Conservation (phyloP, 2,797 vertebrate genomes). For the Leucoraja ocellata region DNA sequence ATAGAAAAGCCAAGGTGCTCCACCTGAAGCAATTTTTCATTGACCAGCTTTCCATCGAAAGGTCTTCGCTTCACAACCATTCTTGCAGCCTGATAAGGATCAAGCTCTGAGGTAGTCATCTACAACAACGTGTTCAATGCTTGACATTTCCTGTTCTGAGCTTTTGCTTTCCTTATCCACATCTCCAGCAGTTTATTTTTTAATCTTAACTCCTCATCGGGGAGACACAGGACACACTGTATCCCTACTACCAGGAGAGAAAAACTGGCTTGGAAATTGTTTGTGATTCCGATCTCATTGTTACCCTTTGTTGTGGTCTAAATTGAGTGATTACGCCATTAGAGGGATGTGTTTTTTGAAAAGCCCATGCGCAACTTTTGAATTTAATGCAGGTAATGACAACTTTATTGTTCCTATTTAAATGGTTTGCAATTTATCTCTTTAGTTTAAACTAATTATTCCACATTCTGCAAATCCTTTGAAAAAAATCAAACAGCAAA, state of each 20-base stretch:
- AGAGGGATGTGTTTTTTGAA: constrained; percentile 39
- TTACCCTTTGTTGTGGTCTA: constrained; percentile 39
- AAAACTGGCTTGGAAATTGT: constrained; percentile 35
- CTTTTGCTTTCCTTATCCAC: constrained; percentile 31
- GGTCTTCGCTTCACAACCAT: neutral
- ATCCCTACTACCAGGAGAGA: constrained; percentile 26
- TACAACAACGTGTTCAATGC: constrained; percentile 35
- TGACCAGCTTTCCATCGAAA: constrained; percentile 21
- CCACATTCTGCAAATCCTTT: neutral
- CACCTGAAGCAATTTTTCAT: constrained; percentile 35
- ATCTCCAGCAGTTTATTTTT: constrained; percentile 19
- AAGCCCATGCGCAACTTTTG: neutral
- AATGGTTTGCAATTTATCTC: constrained; percentile 51
- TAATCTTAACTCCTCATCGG: constrained; percentile 21
- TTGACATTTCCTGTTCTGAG: constrained; percentile 35
- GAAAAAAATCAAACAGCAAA: constrained; percentile 27
- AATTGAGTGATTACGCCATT: neutral
- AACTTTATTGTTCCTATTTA: constrained; percentile 42
- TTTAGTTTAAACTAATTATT: constrained; percentile 21
- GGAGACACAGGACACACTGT: neutral
- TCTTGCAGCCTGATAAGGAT: constrained; percentile 34
- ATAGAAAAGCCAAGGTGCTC: constrained; percentile 17
- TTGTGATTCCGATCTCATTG: constrained; percentile 24
- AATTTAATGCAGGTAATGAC: constrained; percentile 36
- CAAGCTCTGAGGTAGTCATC: constrained; percentile 29